Conservation (phyloP, 2,888 invertebrate genomes). For the Candidula unifasciata region DNA sequence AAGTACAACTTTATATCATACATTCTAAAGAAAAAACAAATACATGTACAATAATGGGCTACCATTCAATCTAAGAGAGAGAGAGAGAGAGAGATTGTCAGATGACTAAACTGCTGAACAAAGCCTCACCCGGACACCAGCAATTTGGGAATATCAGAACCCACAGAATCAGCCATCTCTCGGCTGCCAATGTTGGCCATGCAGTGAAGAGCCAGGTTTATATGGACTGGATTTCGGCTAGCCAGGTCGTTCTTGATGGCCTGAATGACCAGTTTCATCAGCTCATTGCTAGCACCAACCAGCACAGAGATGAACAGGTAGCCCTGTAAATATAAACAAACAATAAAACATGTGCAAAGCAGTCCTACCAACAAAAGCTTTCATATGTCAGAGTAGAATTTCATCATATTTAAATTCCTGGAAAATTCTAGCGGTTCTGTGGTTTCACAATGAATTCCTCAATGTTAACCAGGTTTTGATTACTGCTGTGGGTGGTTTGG, state of each 20-base stretch:
- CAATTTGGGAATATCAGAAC: slow-evolving; percentile 97
- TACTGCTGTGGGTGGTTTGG: too few species aligned
- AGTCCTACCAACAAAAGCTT: background rate
- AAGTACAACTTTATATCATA: too few species aligned
- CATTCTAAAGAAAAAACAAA: too few species aligned
- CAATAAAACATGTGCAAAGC: background rate
- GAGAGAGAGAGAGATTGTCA: background rate
- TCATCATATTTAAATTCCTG: too few species aligned
- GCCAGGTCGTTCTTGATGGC: slow-evolving; percentile 99
- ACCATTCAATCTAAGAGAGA: too few species aligned
- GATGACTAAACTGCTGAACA: background rate
- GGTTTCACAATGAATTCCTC: too few species aligned
- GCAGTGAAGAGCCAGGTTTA: slow-evolving; percentile 98
- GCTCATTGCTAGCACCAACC: slow-evolving; percentile 98
- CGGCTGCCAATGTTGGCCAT: slow-evolving; percentile 99
- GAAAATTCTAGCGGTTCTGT: too few species aligned
- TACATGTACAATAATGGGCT: too few species aligned
- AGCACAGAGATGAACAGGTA: slow-evolving; percentile 99
- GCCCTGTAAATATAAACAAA: slow-evolving; percentile 83
- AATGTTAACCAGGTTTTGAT: too few species aligned
- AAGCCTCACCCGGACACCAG: slow-evolving; percentile 92
- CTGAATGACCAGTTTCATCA: slow-evolving; percentile 98
- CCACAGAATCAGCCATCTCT: slow-evolving; percentile 99
- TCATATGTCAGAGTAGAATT: too few species aligned
- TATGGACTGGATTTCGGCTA: slow-evolving; percentile 95